A percentile compares a stretch with the other conserved stretches of the same genome.
These are phyloP conservation scores for Drosophila punjabiensis DNA, from an alignment of 1,140 invertebrate species.

Conservation along the genomic window DNA sequence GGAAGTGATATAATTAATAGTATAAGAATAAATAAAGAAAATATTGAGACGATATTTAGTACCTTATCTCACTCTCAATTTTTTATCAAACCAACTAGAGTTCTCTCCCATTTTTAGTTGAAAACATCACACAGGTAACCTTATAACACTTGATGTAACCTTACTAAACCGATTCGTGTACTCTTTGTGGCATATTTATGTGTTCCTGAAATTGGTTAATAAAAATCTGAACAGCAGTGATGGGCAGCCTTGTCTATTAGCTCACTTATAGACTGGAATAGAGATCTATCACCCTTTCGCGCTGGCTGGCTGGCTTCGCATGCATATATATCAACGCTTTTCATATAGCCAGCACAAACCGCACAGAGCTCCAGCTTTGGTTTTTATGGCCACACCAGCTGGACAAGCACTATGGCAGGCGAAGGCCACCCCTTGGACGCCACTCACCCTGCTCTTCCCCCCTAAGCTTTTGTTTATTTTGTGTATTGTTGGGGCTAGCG, in stretches of 20 bases:
- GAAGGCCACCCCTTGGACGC: neutral
- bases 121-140: too few species aligned
- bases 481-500: slow-evolving; percentile 62
- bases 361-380: slow-evolving; percentile 65
- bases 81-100: neutral
- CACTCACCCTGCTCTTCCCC: neutral
- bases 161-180: neutral
- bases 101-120: too few species aligned
- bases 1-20: neutral
- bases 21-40: too few species aligned
- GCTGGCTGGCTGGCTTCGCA: neutral
- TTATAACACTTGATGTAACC: neutral
- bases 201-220: slow-evolving; percentile 19
- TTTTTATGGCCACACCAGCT: slow-evolving; percentile 79
- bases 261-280: slow-evolving; percentile 27
- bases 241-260: slow-evolving; percentile 27
- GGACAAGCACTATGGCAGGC: slow-evolving; percentile 46
- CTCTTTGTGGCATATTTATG: slow-evolving; percentile 10
- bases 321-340: slow-evolving; percentile 75
- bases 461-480: slow-evolving; percentile 70
- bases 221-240: slow-evolving; percentile 20
- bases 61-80: neutral
- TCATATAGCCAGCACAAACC: slow-evolving; percentile 57
- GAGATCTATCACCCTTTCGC: slow-evolving; percentile 7
- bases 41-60: neutral